Conservation (phyloP, 64 coral and sea anemone species). For the Dendronephthya gigantea region DNA sequence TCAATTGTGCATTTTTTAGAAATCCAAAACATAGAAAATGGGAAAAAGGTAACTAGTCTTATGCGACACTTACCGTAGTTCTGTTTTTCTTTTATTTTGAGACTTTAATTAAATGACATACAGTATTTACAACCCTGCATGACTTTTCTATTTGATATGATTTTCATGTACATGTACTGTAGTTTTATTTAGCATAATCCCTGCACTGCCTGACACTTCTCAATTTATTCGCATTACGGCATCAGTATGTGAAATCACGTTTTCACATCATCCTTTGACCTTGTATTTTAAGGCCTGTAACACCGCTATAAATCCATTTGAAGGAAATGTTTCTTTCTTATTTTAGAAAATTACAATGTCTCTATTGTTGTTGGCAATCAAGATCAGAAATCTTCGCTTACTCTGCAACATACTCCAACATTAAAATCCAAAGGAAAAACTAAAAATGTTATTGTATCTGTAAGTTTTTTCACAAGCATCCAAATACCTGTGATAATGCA, state of each 20-base stretch:
- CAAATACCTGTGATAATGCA: too few relatives aligned
- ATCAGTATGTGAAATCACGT: background rate
- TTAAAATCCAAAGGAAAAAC: background rate
- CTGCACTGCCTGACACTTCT: too few relatives aligned
- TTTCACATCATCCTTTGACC: background rate
- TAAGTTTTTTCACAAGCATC: background rate
- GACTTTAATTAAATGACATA: too few relatives aligned
- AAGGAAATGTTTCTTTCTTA: too few relatives aligned
- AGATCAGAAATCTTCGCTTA: background rate
- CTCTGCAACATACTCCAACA: background rate
- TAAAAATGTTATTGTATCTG: background rate
- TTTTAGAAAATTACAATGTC: background rate
- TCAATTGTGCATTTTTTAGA: background rate
- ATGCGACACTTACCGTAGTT: too few relatives aligned
- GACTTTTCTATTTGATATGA: too few relatives aligned
- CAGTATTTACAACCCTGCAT: too few relatives aligned
- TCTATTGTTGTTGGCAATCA: background rate
- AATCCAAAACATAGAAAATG: background rate
- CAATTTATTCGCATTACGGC: background rate
- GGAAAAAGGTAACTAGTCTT: conserved; percentile 17
- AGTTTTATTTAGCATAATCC: too few relatives aligned
- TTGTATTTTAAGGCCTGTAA: background rate
- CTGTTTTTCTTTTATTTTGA: too few relatives aligned
- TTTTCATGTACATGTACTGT: too few relatives aligned
- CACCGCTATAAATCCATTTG: too few relatives aligned